phyloP scores from a whole-genome alignment of 2,113 vertebrate species.

The Panurus biarmicus region DNA sequence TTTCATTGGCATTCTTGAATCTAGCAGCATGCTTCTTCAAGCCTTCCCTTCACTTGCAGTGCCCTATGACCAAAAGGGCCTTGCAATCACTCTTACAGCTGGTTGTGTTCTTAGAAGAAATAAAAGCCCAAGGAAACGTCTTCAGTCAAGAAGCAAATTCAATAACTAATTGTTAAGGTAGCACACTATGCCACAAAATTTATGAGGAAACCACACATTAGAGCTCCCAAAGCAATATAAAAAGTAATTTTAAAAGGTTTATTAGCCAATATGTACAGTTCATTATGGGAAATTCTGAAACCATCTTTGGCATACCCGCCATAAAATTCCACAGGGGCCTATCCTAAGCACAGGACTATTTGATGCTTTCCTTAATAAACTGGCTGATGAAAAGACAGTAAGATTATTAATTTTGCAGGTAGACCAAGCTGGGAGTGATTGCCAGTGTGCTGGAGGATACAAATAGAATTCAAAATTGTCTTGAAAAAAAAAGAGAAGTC shows the following conservation, averaged over 20 bases:
- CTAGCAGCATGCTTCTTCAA: neutral
- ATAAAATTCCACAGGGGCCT: neutral
- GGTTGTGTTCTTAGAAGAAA: neutral
- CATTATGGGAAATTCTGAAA: neutral
- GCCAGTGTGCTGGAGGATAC: neutral
- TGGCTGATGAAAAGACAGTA: neutral
- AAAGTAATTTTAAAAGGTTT: neutral
- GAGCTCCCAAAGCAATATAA: neutral
- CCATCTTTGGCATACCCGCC: neutral
- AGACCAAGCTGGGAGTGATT: neutral
- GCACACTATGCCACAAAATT: neutral
- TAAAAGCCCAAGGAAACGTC: neutral
- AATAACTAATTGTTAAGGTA: neutral
- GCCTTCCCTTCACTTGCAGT: neutral
- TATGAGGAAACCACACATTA: neutral
- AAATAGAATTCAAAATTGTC: neutral
- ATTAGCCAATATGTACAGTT: neutral
- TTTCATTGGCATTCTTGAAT: neutral
- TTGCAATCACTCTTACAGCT: neutral
- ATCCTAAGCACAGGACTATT: neutral
- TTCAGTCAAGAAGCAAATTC: neutral
- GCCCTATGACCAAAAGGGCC: neutral
- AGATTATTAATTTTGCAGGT: constrained; percentile 1
- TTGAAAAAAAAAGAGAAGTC: neutral
- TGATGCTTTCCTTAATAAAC: neutral